Evolutionary conservation across 2,888 invertebrate species (phyloP).

Genomic region (Cryptophagus acutangulus): DNA sequence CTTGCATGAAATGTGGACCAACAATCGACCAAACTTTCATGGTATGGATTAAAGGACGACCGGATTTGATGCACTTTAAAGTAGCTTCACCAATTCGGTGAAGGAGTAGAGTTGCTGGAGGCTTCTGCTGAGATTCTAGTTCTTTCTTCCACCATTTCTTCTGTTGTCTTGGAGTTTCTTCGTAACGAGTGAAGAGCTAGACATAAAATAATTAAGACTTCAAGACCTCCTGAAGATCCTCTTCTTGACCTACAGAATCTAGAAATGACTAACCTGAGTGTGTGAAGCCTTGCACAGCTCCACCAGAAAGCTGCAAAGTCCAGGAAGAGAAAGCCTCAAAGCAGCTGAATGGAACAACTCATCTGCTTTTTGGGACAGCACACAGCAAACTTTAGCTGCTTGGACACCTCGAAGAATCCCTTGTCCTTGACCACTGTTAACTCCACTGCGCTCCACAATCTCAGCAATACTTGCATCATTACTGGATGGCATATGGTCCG

Average conservation of each 20-base stretch:
- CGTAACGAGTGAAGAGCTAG: constrained; percentile 44
- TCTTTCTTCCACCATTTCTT: constrained; percentile 49
- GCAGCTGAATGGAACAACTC: constrained; percentile 87
- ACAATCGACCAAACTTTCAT: constrained; percentile 91
- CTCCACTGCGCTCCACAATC: constrained; percentile 59
- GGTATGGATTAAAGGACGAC: constrained; percentile 83
- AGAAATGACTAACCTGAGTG: constrained; percentile 68
- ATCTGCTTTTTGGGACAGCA: constrained; percentile 84
- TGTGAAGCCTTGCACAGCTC: constrained; percentile 84
- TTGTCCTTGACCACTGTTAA: constrained; percentile 45
- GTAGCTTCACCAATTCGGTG: constrained; percentile 86
- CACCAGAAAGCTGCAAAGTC: constrained; percentile 75
- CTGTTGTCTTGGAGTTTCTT: constrained; percentile 46
- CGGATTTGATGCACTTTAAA: constrained; percentile 78
- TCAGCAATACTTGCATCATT: constrained; percentile 69
- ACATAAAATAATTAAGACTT: constrained; percentile 14
- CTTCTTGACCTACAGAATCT: too few relatives aligned
- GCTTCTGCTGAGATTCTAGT: constrained; percentile 43
- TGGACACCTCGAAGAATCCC: constrained; percentile 69
- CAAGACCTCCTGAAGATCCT: constrained; percentile 7
- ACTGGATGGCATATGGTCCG: constrained; percentile 50
- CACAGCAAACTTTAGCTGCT: constrained; percentile 84
- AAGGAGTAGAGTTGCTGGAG: constrained; percentile 60
- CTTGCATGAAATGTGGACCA: constrained; percentile 92
- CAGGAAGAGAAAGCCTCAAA: constrained; percentile 76